Base-by-base conservation (phyloP, 2,888 invertebrate genomes). In the Drosophila percnosoma region DNA sequence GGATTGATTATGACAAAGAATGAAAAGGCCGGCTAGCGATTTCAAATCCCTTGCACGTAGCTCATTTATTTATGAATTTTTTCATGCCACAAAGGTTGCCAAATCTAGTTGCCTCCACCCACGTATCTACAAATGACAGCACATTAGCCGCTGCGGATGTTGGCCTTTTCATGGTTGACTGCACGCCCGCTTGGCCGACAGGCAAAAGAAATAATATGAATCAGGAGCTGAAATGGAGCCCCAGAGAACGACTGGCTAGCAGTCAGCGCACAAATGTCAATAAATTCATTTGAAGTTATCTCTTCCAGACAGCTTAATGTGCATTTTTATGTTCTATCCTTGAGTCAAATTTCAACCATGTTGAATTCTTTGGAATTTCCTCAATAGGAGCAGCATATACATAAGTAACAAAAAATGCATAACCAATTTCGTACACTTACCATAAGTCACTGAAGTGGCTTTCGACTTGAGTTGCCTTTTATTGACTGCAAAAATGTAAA, bases 251-350 rank as follows among this genome's bases (percentile, higher is more conserved):
- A 58, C 72, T 69, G 73, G 64, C 75, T 60, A 55, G 34, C 63
- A 76, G 38, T 34, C 70, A 45, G 62, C 60, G 59, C 57, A 65
- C 70, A 88, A 80, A 88, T 77, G 83, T 87, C 87, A 83, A 87
- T 87, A 89, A 87, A 87, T 89, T 85, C 82, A 85, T 87, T 87
- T 85, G 74, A 85, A 83, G 80, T 85, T 87, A 89, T 87, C 87
- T 83, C 78, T 82, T 65, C 85, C 85, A 87, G 87, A 87, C 89
- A 87, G 82, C 87, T 85, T 87, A 89, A 87, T 83, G 86, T 72
- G 78, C 64, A 75, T 80, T 87, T 89, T 87, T 85, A 89, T 89
- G 73, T 83, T 73, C 83, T 74, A 82, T 84, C 75, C 85, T 80
- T 64, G 73, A 86, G 77, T 80, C 73, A 73, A 87, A 73, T 79